Evolutionary conservation across 2,113 vertebrate genomes (phyloP), one percentile per base, ranked within the genome.

Genomic region (Pelmatolapia mariae): DNA sequence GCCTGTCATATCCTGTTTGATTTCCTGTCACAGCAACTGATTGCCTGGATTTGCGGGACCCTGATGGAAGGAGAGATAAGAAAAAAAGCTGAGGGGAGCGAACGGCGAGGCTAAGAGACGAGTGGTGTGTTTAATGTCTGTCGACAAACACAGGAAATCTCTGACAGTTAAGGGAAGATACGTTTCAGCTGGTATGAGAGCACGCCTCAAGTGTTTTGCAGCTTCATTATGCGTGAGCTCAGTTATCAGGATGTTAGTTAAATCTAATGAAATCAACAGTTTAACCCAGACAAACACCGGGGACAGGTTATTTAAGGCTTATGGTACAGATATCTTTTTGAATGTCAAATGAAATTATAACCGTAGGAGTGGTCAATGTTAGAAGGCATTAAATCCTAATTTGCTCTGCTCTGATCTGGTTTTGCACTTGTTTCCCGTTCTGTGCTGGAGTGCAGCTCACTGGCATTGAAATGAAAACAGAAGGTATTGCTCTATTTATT

Each of bases 21-120:
- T 89, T 89, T 93, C 86, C 88, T 93, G 91, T 89, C 90, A 85
- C 54, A 76, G 47, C 29, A 22, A 15, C 83, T 84, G 91, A 92
- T 87, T 19, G 71, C 71, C 83, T 36, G 73, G 87, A 89, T 92
- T 73, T 85, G 68, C 43, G 10, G 29, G 26, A 33, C 52, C 82
- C 61, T 1, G 82, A 90, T 29, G 36, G 79, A 86, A 12, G 45
- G 40, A 83, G 56, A 13, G 81, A 84, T 68, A 45, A 36, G 26
- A 53, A 29, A 33, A 63, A 79, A 50, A 68, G 78, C 71, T 7
- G 10, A 66, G 53, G 33, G 59, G 16, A 80, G 54, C n/a, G 45
- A 89, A 82, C 36, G 10, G 22, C 9, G 4, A 10, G 11, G 5
- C 24, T 18, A 19, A 29, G 7, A 54, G 36, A 47, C 2, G 6